Evolutionary conservation across 2,797 vertebrate genomes (phyloP).

Genomic region (Sternotherus odoratus): DNA sequence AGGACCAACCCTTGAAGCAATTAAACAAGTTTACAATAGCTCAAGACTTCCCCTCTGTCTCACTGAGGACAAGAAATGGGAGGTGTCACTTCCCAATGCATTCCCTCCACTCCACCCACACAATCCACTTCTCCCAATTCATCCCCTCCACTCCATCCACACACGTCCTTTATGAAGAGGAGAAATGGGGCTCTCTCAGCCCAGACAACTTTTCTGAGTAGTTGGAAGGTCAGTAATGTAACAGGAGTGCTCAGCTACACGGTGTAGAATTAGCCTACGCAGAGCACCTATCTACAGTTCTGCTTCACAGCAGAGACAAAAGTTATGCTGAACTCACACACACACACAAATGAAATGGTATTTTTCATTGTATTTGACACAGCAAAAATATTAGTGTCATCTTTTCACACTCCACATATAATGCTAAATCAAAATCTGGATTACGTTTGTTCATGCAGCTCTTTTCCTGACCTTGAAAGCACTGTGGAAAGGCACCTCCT

Average conservation of each 20-base stretch:
- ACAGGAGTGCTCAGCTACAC: neutral
- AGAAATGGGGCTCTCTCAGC: neutral
- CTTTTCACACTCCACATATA: neutral
- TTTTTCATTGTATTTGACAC: neutral
- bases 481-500: neutral
- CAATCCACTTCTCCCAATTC: neutral
- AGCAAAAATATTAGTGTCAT: neutral
- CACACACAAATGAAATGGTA: neutral
- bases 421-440: neutral
- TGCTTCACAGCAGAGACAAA: neutral
- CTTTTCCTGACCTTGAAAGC: neutral
- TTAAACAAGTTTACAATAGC: neutral
- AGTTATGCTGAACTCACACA: neutral
- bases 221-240: too few species aligned
- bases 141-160: neutral
- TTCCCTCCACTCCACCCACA: too few species aligned
- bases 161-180: neutral
- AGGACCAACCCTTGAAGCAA: neutral
- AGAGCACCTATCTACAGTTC: neutral
- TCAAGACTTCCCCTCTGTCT: neutral
- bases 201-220: too few species aligned
- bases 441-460: neutral
- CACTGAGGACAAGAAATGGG: neutral
- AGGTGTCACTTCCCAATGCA: too few species aligned
- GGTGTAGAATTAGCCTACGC: neutral